Conservation (phyloP, 2,888 invertebrate species). For the Lochmaea crataegi region DNA sequence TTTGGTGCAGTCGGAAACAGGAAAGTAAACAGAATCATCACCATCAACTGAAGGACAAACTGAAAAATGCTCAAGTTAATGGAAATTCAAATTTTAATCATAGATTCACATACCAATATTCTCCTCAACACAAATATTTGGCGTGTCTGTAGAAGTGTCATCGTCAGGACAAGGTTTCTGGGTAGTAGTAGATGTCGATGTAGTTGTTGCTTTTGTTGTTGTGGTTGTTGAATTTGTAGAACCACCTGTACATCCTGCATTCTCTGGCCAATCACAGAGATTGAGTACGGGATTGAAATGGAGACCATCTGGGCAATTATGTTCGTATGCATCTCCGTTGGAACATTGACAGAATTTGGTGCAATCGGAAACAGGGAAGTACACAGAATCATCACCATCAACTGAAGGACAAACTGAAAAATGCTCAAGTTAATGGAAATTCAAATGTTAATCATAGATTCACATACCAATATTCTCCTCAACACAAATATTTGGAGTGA, state of each 20-base stretch:
- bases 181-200: no score
- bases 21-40: no score
- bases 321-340: conserved; percentile 32
- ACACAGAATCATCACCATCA: conserved; percentile 38
- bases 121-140: no score
- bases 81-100: no score
- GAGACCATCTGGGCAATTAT: background rate
- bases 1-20: no score
- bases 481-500: background rate
- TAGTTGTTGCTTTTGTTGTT: conserved; percentile 9
- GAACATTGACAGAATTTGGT: conserved; percentile 44
- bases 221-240: background rate
- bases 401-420: conserved; percentile 34
- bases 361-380: conserved; percentile 37
- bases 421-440: background rate
- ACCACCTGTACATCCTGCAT: conserved; percentile 8
- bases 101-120: no score
- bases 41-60: no score
- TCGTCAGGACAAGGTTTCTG: no score
- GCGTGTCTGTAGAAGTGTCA: no score
- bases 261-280: background rate
- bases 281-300: no score
- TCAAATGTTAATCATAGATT: background rate
- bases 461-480: background rate
- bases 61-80: no score